phyloP scores from a whole-genome alignment of 2,888 invertebrate species.

The Coenonympha glycerion region DNA sequence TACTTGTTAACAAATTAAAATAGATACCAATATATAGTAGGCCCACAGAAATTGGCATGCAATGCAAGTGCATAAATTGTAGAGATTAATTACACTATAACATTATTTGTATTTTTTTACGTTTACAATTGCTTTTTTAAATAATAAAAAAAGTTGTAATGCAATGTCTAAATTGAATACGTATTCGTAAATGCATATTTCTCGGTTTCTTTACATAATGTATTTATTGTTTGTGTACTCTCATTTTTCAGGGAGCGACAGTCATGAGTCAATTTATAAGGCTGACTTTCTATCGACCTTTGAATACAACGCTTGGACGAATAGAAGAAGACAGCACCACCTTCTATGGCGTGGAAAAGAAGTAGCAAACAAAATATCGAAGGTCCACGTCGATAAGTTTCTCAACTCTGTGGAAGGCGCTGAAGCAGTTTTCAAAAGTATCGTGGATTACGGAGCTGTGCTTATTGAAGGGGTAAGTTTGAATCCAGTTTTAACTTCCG shows the following conservation, averaged over 20 bases:
- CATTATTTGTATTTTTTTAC: too few species aligned
- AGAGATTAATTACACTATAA: too few species aligned
- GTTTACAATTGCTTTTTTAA: too few species aligned
- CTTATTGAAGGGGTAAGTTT: conserved; percentile 40
- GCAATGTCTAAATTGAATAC: too few species aligned
- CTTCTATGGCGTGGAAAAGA: conserved; percentile 66
- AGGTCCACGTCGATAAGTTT: conserved; percentile 62
- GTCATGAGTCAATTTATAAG: conserved; percentile 71
- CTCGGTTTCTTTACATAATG: background rate
- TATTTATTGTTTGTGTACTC: background rate
- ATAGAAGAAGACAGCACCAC: conserved; percentile 44
- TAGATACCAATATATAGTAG: too few species aligned
- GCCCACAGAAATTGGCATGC: too few species aligned
- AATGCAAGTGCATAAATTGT: too few species aligned
- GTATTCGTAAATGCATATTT: too few species aligned
- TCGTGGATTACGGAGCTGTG: conserved; percentile 73
- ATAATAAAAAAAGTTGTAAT: background rate
- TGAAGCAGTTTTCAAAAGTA: conserved; percentile 64
- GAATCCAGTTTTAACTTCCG: too few species aligned
- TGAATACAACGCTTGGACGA: conserved; percentile 48
- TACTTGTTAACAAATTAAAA: too few species aligned
- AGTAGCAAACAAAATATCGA: conserved; percentile 52
- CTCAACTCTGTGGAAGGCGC: conserved; percentile 60
- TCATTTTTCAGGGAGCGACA: conserved; percentile 74
- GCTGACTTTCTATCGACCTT: conserved; percentile 63